Evolutionary conservation across 2,113 vertebrate genomes (phyloP), one percentile per base, ranked within the genome.

Genomic region (Merops nubicus): DNA sequence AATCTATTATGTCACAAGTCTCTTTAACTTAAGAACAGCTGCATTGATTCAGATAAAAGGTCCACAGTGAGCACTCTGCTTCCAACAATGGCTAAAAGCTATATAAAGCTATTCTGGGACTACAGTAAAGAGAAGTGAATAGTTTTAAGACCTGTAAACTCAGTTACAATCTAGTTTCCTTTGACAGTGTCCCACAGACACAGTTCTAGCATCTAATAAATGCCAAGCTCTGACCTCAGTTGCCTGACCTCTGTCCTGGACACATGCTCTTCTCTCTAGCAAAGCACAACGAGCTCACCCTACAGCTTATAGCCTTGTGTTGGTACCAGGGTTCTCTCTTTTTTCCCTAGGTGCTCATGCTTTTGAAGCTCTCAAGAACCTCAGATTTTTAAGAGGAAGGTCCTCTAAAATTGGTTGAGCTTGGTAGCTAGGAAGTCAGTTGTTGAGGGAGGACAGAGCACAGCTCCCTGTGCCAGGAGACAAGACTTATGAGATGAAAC

Each of bases 121-220:
- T 59, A 83, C 76, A 91, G 83, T 63, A 85, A 91, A 70, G 88
- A 91, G 86, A 95, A 97, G 91, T 54, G 26, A 92, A 89, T 50
- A 91, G 72, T 54, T 92, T 84, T 53, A 70, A 64, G 64, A 96
- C 54, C 86, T 48, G 38, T 43, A 93, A 92, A 72, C 68, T 42
- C 63, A 84, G 67, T 23, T 23, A 74, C 94, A 85, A 91, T 86
- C 50, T 23, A 12, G 29, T 59, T 86, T 92, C 75, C 38, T 89
- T 72, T 81, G 26, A 93, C 73, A 69, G 56, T 59, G 76, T 40
- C 72, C 79, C 54, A 62, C 67, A 80, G 88, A 25, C 64, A 47
- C 56, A 88, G 59, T 33, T 38, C 68, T 23, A 38, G 21, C 9
- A 21, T 43, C 68, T 76, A 69, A 83, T 26, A 63, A 83, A 77